Base-by-base conservation (phyloP, 2,113 vertebrate species). In the Gambusia holbrooki region DNA sequence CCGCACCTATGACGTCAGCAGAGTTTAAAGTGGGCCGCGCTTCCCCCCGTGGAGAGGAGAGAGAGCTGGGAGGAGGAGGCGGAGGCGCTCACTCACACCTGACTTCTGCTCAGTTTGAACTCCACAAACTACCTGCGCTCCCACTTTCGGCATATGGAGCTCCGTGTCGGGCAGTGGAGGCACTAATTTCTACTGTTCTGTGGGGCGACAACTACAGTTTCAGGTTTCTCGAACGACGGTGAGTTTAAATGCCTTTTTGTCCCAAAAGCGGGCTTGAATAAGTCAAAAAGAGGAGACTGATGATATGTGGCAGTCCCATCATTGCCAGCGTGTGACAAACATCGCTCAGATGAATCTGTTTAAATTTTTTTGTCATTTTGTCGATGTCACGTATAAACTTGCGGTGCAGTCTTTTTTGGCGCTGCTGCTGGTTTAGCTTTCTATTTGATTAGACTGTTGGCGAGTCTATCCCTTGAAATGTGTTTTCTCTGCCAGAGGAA, bases 1-100 rank as follows among this genome's bases (percentile, higher is more conserved):
- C 86, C 58, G 70, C 77, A 17, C 17, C 45, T 69, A 66, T 94
- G 94, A 94, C 94, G 94, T 95, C 94, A 94, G 62, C 48, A 68
- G 81, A 91, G 93, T 95, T 95, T 95, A 94, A 95, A 95, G 93
- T 89, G 92, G 94, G 91, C 93, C 94, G 94, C 94, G 94, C 93
- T 93, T 81, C 76, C 74, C 75, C 80, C 80, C 40, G 85, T 73
- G 78, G 79, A 80, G 73, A 74, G 71, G 72, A 80, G 73, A 74
- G 69, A 84, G 87, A 85, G 69, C 81, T 80, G 74, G 58, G 84
- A 85, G 66, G 83, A 78, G 72, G 30, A 70, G 71, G 66, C 74
- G 35, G 62, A 71, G 58, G 32, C 54, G 65, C 75, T 64, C 64
- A 42, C 45, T 62, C 71, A 66, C 76, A 83, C 78, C 74, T 74